phyloP scores from a whole-genome alignment of 2,113 vertebrate species.

The Marcusenius ussheri region DNA sequence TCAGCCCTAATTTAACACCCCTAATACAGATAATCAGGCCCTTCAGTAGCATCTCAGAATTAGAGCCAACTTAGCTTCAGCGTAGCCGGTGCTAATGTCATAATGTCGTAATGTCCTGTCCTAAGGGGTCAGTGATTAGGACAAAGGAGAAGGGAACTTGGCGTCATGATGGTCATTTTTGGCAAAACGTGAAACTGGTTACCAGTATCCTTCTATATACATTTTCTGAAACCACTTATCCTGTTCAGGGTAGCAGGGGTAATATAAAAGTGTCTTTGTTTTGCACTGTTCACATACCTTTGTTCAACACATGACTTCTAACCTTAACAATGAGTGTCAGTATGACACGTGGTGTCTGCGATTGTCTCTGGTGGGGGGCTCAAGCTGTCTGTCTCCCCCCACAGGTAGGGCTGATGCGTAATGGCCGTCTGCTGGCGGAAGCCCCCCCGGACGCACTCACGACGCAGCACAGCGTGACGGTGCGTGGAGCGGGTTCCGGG shows the following conservation, averaged over 20 bases:
- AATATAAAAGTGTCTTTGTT: background rate
- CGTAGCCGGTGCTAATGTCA: too few species aligned
- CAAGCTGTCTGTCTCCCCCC: background rate
- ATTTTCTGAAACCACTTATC: background rate
- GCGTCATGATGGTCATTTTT: background rate
- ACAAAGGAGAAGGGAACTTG: too few species aligned
- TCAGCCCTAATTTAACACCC: too few species aligned
- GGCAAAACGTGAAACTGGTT: background rate
- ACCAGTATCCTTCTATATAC: too few species aligned
- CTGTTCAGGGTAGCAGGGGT: background rate
- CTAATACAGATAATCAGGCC: too few species aligned
- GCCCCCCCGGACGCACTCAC: conserved; percentile 58
- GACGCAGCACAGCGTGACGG: conserved; percentile 55
- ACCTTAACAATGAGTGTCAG: background rate
- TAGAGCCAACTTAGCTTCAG: too few species aligned
- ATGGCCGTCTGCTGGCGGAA: conserved; percentile 59
- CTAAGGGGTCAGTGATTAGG: too few species aligned
- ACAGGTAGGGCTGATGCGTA: conserved; percentile 68
- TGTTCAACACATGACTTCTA: background rate
- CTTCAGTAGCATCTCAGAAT: too few species aligned
- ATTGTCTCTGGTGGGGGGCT: background rate
- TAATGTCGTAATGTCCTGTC: too few species aligned
- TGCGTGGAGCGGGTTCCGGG: conserved; percentile 35
- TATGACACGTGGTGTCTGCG: background rate
- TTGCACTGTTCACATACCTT: background rate